Evolutionary conservation across 2,888 invertebrate species (phyloP), one percentile per base, ranked within the genome.

Genomic region (Adelognathus sp.): DNA sequence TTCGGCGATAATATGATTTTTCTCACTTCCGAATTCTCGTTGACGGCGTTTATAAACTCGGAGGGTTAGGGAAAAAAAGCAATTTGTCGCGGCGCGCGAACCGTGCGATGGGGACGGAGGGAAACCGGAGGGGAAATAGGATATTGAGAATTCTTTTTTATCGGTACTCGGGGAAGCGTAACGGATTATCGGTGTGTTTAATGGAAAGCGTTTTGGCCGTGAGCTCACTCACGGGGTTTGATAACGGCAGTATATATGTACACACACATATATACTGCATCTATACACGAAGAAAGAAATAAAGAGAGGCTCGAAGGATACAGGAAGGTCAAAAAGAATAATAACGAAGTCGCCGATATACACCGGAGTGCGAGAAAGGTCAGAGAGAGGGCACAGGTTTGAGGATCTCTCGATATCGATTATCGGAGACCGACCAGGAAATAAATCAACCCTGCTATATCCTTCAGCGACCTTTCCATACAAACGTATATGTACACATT

Each of bases 151-250:
- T 72, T 70, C 61, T 44, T 67, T 63, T 63, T 63, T 44, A 39
- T 52, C 21, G 63, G 7, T 21, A 64, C 29, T 27, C 27, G 18
- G 21, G 60, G 46, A 60, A 39, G 66, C 36, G 39, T 39, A 16
- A 36, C 41, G 70, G 70, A 76, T 77, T 63, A 72, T 63, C 72
- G 44, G 72, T 56, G 67, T 56, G 60, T 67, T 72, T 67, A 67
- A 77, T 77, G 67, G 67, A 72, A 77, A 67, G 54, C 36, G 56
- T 67, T 72, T 61, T n/a, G 61, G 46, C 61, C 66, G 71, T 56
- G 54, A 9, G 66, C 27, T 36, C 44, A 56, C 50, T 60, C 29
- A 29, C n/a, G 14, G 39, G 36, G 63, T 61, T 76, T 72, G 67
- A 79, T 79, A 67, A 67, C 66, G 61, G 61, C n/a, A 67, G 72